Evolutionary conservation across 2,888 invertebrate genomes (phyloP), one percentile per base, ranked within the genome.

Genomic region (Lysandra bellargus): DNA sequence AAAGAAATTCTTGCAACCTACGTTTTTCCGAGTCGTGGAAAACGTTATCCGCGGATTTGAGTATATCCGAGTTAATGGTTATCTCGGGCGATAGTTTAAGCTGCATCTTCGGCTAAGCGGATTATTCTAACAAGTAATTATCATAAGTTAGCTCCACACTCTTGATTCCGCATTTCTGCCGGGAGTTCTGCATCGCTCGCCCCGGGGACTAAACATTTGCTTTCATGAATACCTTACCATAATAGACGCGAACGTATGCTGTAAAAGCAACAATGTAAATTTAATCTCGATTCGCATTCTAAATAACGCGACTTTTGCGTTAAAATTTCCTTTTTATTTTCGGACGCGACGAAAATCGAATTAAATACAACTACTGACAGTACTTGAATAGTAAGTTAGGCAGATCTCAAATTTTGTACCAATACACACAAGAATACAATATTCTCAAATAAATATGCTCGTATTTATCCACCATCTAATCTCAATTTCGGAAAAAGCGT

Each of bases 141-240:
- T 88, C 91, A 92, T 93, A 93, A 90, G 88, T 91, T 91, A 86
- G 85, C 85, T 85, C 86, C 84, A 82, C 85, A 86, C 85, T 86
- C 88, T 85, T 87, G 87, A 88, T 90, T 88, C 89, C 86, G 86
- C 86, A 83, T 85, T 85, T 83, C 84, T 84, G 83, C 84, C 83
- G 83, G 85, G 86, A 23, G 85, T 86, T 85, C 81, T 84, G 83
- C 83, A 83, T 83, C 84, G 85, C 83, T 86, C 88, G 90, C 90
- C 86, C 86, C 83, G 84, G 90, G 90, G 91, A 90, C 88, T 85
- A 88, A 91, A 89, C 91, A 90, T 90, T 92, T 89, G 88, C 90
- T 89, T 90, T 92, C 91, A 92, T 92, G 93, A 92, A 93, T 93
- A 91, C 90, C 90, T 90, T 92, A 91, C 88, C 91, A 91, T 90